Percentiles rank a stretch among this genome's conserved stretches.
phyloP scores from a whole-genome alignment of 2,888 invertebrate species.

The Drosophila borborema region DNA sequence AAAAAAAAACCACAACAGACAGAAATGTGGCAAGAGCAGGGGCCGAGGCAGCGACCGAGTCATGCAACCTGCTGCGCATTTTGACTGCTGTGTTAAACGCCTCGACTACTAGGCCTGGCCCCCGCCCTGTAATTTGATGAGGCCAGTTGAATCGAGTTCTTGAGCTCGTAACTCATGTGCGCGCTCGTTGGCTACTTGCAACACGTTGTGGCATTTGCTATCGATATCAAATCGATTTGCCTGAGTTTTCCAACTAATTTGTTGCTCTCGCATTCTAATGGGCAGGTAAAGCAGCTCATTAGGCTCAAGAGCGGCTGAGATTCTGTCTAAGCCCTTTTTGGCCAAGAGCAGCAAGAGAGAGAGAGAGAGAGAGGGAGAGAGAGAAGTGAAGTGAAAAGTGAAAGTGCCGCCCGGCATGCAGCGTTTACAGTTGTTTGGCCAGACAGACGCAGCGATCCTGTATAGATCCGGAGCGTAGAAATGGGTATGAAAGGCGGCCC shows the following conservation, averaged over 20 bases:
- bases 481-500: slow-evolving; percentile 20
- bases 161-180: slow-evolving; percentile 74
- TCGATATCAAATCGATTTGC: slow-evolving; percentile 79
- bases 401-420: slow-evolving; percentile 58
- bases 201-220: slow-evolving; percentile 51
- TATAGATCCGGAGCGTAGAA: slow-evolving; percentile 7
- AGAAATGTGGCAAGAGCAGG: slow-evolving; percentile 30
- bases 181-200: slow-evolving; percentile 39
- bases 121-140: slow-evolving; percentile 55
- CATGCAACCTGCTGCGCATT: slow-evolving; percentile 67
- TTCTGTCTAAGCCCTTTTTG: background rate
- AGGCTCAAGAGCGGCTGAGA: slow-evolving; percentile 29
- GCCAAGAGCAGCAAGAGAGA: background rate
- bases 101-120: slow-evolving; percentile 29
- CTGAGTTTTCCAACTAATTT: slow-evolving; percentile 66
- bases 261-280: slow-evolving; percentile 37
- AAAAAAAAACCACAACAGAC: slow-evolving; percentile 32
- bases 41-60: slow-evolving; percentile 9
- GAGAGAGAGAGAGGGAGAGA: background rate
- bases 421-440: slow-evolving; percentile 64
- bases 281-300: slow-evolving; percentile 80
- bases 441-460: background rate
- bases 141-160: slow-evolving; percentile 13
- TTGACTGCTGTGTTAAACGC: slow-evolving; percentile 62
- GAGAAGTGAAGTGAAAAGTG: slow-evolving; percentile 59